These are phyloP conservation scores for Pristionchus maxplancki DNA, from an alignment of 2,888 invertebrate genomes.

Conservation along the genomic window DNA sequence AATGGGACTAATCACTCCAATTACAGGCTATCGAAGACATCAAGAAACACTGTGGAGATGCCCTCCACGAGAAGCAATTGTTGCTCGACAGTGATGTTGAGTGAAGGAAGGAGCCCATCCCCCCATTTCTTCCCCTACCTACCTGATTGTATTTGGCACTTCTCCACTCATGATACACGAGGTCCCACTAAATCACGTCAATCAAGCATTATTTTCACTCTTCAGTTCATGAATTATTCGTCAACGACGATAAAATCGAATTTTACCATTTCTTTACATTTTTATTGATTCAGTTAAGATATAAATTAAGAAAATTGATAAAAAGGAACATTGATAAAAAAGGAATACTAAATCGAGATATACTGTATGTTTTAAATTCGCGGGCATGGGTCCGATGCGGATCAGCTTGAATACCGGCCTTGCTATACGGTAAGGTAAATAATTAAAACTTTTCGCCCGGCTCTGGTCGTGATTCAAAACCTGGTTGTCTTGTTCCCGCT, in stretches of 20 bases:
- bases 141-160: slow-evolving; percentile 18
- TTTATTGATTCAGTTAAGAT: background rate
- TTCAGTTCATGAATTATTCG: background rate
- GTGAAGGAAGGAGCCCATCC: background rate
- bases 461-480: background rate
- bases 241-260: background rate
- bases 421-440: background rate
- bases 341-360: background rate
- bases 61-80: slow-evolving; percentile 61
- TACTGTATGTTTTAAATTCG: background rate
- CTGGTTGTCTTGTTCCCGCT: background rate
- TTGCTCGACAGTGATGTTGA: slow-evolving; percentile 47
- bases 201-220: background rate
- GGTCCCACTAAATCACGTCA: background rate
- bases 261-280: background rate
- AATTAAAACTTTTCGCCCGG: background rate
- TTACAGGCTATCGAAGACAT: slow-evolving; percentile 55
- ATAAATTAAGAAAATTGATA: background rate
- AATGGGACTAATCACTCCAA: background rate
- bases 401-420: background rate
- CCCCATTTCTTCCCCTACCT: background rate
- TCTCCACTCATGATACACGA: background rate
- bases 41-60: slow-evolving; percentile 63
- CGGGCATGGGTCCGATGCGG: background rate
- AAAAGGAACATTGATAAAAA: background rate